phyloP scores from a whole-genome alignment of 2,113 vertebrate species.

The Turdus rufiventris region DNA sequence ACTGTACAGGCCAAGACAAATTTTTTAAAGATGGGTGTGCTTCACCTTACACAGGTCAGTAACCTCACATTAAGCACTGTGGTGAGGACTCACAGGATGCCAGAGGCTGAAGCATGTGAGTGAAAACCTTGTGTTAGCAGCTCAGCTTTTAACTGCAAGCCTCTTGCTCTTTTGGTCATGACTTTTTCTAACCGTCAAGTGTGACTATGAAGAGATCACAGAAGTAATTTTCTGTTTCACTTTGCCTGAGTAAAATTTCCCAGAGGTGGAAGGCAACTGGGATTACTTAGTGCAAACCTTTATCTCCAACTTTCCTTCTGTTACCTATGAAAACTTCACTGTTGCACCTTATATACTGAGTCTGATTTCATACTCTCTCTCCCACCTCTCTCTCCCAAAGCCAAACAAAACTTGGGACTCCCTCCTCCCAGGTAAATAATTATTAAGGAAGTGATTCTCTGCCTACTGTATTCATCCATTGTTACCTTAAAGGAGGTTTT shows the following conservation, averaged over 20 bases:
- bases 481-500: background rate
- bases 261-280: background rate
- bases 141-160: background rate
- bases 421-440: fast-evolving
- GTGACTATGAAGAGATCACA: background rate
- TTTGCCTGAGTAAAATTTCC: background rate
- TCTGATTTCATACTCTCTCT: background rate
- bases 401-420: background rate
- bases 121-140: background rate
- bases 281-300: background rate
- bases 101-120: background rate
- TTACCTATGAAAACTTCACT: background rate
- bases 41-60: background rate
- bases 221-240: background rate
- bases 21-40: background rate
- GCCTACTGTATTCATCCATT: background rate
- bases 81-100: background rate
- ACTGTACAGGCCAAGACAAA: background rate
- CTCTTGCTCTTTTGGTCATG: background rate
- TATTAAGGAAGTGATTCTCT: background rate
- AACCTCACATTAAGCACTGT: background rate
- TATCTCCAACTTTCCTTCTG: background rate
- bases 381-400: background rate
- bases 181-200: background rate
- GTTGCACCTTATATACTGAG: background rate